Base-by-base conservation (phyloP, 2,797 vertebrate species). In the Lophius americanus region DNA sequence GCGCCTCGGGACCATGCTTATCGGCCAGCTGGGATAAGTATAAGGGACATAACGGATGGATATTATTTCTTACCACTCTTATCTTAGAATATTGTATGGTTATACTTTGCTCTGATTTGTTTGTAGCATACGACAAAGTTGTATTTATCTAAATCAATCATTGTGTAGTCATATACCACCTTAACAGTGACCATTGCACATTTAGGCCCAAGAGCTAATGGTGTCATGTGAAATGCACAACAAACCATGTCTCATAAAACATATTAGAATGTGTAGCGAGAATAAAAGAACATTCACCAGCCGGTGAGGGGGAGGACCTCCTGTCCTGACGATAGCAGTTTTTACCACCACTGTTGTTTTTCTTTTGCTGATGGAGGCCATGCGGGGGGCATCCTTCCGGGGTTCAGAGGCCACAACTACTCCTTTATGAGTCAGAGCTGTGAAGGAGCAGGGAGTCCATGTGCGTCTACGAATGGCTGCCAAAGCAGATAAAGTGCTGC, bases 321-420 rank as follows among this genome's bases (percentile, higher is more conserved):
- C 51, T 53, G 32, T 41, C 4, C 13, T 58, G 23, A 43, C 2
- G 49, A 35, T 32, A 51, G 42, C 37, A 5, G 23, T 10, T 6
- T 35, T 48, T 51, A 23, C 23, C 5, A 49, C 38, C 47, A 10
- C 41, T 50, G 23, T 64, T 71, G 61, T 71, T 64, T 57, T 36
- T 7, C 5, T 9, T 51, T 8, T 39, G n/a, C 42, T 52, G 53
- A n/a, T n/a, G 9, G 42, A 33, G 35, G 54, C 54, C 55, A 12
- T 48, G 61, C 11, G n/a, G 38, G 4, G 38, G 12, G 44, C 13
- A 39, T 63, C 68, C 68, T 70, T 14, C 53, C 54, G 6, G 42
- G n/a, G 53, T 42, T 70, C 58, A 59, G 3, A 38, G 53, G 52
- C 51, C 60, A 48, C n/a, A 9, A 43, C 46, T 51, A 35, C 32